Percentiles rank a stretch among this genome's conserved stretches.
Conservation (phyloP, 2,113 vertebrate species). For the Psittacara wagleri region DNA sequence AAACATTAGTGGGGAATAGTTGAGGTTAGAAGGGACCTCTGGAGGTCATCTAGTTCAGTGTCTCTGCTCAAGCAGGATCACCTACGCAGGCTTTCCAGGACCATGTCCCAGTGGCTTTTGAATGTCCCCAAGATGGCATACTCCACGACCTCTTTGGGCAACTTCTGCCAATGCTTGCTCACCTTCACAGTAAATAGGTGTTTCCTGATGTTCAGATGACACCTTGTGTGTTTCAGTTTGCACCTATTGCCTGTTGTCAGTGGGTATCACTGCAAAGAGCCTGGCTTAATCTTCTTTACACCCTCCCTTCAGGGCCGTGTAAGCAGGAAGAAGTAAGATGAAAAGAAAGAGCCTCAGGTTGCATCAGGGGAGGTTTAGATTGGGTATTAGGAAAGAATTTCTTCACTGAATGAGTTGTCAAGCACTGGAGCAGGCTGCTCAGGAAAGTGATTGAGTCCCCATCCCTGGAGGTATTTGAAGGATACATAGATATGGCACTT, state of each 20-base stretch:
- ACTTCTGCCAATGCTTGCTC: neutral
- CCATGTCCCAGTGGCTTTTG: neutral
- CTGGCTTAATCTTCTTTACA: neutral
- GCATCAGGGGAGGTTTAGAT: neutral
- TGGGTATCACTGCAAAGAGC: neutral
- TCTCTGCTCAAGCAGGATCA: neutral
- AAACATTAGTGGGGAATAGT: neutral
- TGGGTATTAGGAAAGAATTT: neutral
- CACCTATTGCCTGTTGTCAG: neutral
- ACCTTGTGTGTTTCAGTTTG: neutral
- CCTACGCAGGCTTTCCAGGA: neutral
- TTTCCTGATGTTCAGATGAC: neutral
- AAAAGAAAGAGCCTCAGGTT: neutral
- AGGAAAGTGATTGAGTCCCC: neutral
- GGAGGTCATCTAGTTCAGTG: neutral
- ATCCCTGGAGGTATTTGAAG: neutral
- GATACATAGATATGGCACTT: neutral
- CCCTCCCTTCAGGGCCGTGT: neutral
- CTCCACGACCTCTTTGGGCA: neutral
- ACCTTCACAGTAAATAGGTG: neutral
- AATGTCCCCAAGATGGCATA: neutral
- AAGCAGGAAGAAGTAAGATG: neutral
- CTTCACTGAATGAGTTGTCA: neutral
- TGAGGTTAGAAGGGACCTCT: neutral
- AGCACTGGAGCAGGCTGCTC: neutral